Percentiles rank a stretch among this genome's conserved stretches.
phyloP scores from a whole-genome alignment of 92 coral and sea anemone genomes.

The Actinernus sp. region DNA sequence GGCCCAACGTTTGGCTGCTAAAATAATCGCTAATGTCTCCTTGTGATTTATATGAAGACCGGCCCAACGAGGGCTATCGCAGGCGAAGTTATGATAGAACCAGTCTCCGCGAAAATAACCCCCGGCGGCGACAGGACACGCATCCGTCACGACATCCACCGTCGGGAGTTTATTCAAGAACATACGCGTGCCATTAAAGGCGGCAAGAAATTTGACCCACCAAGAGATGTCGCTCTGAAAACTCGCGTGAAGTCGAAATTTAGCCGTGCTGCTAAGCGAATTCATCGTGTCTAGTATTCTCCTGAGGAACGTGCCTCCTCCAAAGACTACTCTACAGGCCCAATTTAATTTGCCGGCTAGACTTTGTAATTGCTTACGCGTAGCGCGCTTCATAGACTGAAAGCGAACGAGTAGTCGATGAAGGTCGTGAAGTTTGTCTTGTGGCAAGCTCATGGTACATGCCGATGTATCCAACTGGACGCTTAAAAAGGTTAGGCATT shows the following conservation, averaged over 20 bases:
- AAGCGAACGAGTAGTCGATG: too few relatives aligned
- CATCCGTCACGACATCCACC: too few relatives aligned
- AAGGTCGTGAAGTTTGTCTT: slow-evolving; percentile 10
- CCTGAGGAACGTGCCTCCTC: slow-evolving; percentile 31
- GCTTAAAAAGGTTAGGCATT: neutral
- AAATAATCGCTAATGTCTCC: slow-evolving; percentile 32
- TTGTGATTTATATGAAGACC: slow-evolving; percentile 24
- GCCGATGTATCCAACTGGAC: slow-evolving; percentile 7
- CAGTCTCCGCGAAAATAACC: slow-evolving; percentile 24
- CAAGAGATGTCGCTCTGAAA: slow-evolving; percentile 14
- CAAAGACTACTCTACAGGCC: slow-evolving; percentile 40
- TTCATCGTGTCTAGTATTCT: slow-evolving; percentile 28
- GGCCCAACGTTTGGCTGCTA: slow-evolving; percentile 40
- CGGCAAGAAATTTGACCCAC: too few relatives aligned
- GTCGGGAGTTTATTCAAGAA: slow-evolving; percentile 16
- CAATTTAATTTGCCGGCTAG: slow-evolving; percentile 24
- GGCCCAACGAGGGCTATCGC: neutral
- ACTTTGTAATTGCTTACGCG: too few relatives aligned
- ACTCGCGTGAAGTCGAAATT: too few relatives aligned
- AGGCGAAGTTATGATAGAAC: slow-evolving; percentile 11
- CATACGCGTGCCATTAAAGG: slow-evolving; percentile 7
- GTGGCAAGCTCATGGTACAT: slow-evolving; percentile 11
- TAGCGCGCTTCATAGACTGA: too few relatives aligned
- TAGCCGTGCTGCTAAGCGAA: too few relatives aligned
- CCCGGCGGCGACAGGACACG: slow-evolving; percentile 1